These are phyloP conservation scores for Calyptommatus sinebrachiatus DNA, from an alignment of 2,113 vertebrate species.

Conservation along the genomic window DNA sequence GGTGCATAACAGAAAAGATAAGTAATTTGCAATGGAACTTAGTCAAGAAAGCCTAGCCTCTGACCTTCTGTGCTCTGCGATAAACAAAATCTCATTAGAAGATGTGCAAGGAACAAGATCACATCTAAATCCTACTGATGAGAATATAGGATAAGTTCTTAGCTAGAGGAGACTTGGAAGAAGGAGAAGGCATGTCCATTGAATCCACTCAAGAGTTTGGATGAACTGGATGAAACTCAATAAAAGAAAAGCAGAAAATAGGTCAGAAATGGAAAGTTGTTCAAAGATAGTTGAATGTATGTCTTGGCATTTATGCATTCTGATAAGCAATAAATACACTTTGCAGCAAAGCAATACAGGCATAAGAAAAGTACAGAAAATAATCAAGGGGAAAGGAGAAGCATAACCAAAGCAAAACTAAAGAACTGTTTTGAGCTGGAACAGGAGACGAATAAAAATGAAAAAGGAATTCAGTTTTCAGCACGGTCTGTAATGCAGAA, in stretches of 20 bases:
- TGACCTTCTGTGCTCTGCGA: neutral
- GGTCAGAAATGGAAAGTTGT: conserved; percentile 63
- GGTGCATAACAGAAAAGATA: neutral
- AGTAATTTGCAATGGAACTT: neutral
- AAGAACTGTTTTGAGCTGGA: conserved; percentile 36
- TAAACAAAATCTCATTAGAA: conserved; percentile 2
- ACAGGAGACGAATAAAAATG: conserved; percentile 5
- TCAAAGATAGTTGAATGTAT: conserved; percentile 69
- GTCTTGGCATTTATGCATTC: conserved; percentile 49
- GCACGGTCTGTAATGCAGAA: neutral
- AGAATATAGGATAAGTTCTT: conserved; percentile 34
- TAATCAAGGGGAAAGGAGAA: conserved; percentile 53
- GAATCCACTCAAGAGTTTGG: conserved; percentile 50
- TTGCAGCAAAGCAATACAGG: conserved; percentile 39
- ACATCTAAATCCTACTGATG: conserved; percentile 25
- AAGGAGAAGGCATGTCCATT: conserved; percentile 24
- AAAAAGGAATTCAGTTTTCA: neutral
- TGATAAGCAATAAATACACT: conserved; percentile 59
- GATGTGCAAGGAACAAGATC: conserved; percentile 19
- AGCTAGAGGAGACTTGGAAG: conserved; percentile 43
- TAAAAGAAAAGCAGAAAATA: conserved; percentile 49
- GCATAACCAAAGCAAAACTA: conserved; percentile 47
- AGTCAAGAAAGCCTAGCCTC: neutral
- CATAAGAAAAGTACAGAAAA: conserved; percentile 49
- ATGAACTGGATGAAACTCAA: conserved; percentile 55